Evolutionary conservation across 2,797 vertebrate species (phyloP), one percentile per base, ranked within the genome.

Genomic region (Balearica regulorum): DNA sequence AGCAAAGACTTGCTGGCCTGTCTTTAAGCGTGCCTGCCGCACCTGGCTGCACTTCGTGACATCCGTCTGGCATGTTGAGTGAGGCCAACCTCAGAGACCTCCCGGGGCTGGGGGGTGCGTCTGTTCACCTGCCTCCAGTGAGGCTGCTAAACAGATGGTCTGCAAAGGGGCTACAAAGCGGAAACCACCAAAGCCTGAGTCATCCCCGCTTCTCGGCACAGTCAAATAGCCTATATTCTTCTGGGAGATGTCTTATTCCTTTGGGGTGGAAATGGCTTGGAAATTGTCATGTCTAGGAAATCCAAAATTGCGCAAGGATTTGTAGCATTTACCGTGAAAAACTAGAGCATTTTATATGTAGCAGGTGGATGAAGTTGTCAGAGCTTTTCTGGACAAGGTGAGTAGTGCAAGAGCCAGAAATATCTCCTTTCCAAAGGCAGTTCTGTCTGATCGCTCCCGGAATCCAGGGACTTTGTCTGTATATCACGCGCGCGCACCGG

Each of bases 341-440:
- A 19, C 1, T 8, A 62, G 6, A 79, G 26, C 16, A 37, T 41
- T 94, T 70, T 48, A 15, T 49, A 17, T 1, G 11, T 31, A 61
- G 58, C 28, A 64, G 33, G 29, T 31, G 29, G 70, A 87, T 44
- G 18, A 91, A 90, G 81, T 3, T 91, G 51, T 77, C 83, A 87
- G 68, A 66, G 84, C 20, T 71, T 76, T 91, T 93, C 65, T 89
- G 72, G 71, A 44, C 57, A 77, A 87, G 29, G 35, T 72, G n/a
- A 25, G 35, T 2, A 15, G 29, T 11, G 26, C 44, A 61, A 51
- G 25, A 83, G 66, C 49, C 61, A 81, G 39, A 80, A 87, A 35
- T 31, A 69, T 5, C 25, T 87, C 57, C 44, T 85, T 69, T 77
- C 49, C 83, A 85, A 61, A 62, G 44, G 17, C 29, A n/a, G 35